phyloP scores from a whole-genome alignment of 2,888 invertebrate species.

The Diloba caeruleocephala region DNA sequence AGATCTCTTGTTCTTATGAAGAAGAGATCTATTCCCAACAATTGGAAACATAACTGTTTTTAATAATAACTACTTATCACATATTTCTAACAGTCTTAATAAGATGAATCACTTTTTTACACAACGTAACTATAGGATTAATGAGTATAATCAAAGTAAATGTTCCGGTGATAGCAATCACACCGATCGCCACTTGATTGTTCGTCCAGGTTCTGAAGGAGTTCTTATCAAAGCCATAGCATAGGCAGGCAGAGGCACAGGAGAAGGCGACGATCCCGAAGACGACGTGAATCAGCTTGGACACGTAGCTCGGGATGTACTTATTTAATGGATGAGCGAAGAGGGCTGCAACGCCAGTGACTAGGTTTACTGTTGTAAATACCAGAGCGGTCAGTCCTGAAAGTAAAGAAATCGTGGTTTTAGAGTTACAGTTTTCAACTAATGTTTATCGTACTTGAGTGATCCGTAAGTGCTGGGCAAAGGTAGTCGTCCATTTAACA shows the following conservation, averaged over 20 bases:
- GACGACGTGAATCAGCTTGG: slow-evolving; percentile 67
- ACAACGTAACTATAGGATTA: slow-evolving; percentile 67
- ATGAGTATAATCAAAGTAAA: slow-evolving; percentile 67
- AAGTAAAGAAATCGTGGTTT: slow-evolving; percentile 30
- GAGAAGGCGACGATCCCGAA: slow-evolving; percentile 68
- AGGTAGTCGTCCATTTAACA: no score
- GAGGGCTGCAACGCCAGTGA: slow-evolving; percentile 65
- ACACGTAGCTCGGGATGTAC: slow-evolving; percentile 56
- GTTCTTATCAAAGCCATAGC: slow-evolving; percentile 69
- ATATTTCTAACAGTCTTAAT: slow-evolving; percentile 33
- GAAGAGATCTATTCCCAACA: no score
- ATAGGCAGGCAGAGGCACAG: slow-evolving; percentile 64
- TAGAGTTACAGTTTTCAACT: background rate
- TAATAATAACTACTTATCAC: background rate
- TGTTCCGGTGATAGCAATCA: slow-evolving; percentile 62
- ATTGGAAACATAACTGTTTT: background rate
- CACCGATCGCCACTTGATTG: slow-evolving; percentile 50
- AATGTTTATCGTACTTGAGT: no score
- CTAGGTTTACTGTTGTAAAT: slow-evolving; percentile 62
- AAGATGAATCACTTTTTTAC: slow-evolving; percentile 52
- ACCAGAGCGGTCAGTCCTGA: slow-evolving; percentile 67
- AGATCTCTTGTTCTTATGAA: no score
- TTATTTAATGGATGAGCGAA: slow-evolving; percentile 63
- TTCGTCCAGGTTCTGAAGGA: slow-evolving; percentile 67
- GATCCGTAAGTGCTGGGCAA: no score